Evolutionary conservation across 64 coral and sea anemone species (phyloP), one percentile per base, ranked within the genome.

Genomic region (Pocillopora verrucosa): DNA sequence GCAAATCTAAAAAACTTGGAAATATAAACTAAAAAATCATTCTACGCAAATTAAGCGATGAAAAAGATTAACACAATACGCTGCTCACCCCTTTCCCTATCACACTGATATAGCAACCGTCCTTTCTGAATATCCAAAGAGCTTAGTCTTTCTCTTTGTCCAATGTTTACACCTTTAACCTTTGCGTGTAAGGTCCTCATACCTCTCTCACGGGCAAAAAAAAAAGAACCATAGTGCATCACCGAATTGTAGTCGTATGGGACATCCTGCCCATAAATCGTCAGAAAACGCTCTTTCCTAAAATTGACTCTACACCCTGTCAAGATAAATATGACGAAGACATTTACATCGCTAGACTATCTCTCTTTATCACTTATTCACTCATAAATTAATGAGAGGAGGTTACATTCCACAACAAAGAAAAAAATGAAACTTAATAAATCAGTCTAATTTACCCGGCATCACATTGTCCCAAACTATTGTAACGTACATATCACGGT

Each of bases 211-310:
- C 41, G 72, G 0, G 91, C 10, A 60, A 96, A 96, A 82, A 93
- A 93, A 41, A 92, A 93, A 10, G 87, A 75, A 25, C 94, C 91
- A 90, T 93, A 96, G 65, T 96, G 94, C 94, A 96, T 96, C 74
- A 96, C 87, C 10, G 91, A 93, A 82, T 89, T 82, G 41, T 93
- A 96, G 72, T 96, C 94, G 58, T 96, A 96, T 17, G 22, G 34
- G 15, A 87, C 81, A 15, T 80, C 90, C 22, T 25, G 64, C 0
- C 87, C 93, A 76, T 93, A 65, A 25, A 93, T 87, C 10, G 87
- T 93, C 3, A 16, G 59, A 4, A 70, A 10, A 36, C 67, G 16
- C 34, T 93, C 91, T 57, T 96, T 96, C 22, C 72, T 72, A 77
- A 96, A 96, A 58, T 96, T 36, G 22, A 77, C 75, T 77, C 38